A percentile compares a stretch with the other conserved stretches of the same genome.
phyloP scores from a whole-genome alignment of 2,113 vertebrate genomes.

The Stigmatopora nigra region DNA sequence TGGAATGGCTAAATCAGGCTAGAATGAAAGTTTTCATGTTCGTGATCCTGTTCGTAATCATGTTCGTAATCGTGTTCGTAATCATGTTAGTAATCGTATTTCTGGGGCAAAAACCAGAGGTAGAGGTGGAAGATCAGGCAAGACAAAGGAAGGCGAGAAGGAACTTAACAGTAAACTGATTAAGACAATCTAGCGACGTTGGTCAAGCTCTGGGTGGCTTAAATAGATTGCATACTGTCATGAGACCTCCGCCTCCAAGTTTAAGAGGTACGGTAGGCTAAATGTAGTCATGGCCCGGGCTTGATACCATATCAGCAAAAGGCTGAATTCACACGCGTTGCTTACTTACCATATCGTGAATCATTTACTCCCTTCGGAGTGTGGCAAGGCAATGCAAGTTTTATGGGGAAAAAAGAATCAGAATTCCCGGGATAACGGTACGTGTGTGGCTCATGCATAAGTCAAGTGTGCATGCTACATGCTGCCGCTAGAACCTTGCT shows the following conservation, averaged over 20 bases:
- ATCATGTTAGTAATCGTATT: no score
- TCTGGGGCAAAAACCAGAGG: no score
- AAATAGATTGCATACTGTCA: neutral
- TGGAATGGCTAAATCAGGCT: no score
- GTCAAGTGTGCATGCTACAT: slow-evolving; percentile 52
- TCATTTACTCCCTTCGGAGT: slow-evolving; percentile 64
- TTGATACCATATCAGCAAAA: slow-evolving; percentile 48
- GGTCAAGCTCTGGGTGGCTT: no score
- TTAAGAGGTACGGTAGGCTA: slow-evolving; percentile 29
- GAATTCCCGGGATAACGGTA: slow-evolving; percentile 57
- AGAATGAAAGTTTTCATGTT: no score
- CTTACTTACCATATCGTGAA: slow-evolving; percentile 61
- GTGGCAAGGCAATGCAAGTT: slow-evolving; percentile 61
- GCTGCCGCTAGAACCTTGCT: slow-evolving; percentile 63
- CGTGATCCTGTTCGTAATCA: no score
- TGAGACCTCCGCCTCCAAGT: neutral
- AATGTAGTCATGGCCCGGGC: slow-evolving; percentile 31
- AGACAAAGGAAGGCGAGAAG: no score
- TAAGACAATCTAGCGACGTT: no score
- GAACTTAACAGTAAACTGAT: no score
- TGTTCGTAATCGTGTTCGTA: no score
- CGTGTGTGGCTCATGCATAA: slow-evolving; percentile 65
- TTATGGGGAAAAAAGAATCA: slow-evolving; percentile 65
- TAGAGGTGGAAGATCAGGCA: no score
- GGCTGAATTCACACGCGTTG: slow-evolving; percentile 63